phyloP scores from a whole-genome alignment of 2,113 vertebrate species.

The Dissostichus mawsoni region DNA sequence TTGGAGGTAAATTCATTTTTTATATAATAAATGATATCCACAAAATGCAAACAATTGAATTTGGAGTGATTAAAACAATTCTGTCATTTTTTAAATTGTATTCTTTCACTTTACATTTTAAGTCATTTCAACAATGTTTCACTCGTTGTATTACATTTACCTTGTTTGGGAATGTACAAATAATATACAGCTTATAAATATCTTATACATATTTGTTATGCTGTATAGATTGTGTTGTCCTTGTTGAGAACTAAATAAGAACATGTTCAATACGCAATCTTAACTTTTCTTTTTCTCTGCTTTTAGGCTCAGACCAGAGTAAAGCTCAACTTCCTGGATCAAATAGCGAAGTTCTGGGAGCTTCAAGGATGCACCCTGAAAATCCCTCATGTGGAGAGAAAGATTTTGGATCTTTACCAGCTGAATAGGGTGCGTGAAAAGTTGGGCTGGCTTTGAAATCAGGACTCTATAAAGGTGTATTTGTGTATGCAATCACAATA shows the following conservation, averaged over 20 bases:
- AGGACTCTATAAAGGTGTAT: background rate
- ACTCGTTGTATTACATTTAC: background rate
- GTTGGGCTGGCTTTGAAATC: background rate
- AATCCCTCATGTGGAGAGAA: constrained; percentile 97
- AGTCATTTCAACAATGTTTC: background rate
- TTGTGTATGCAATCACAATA: background rate
- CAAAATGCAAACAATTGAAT: background rate
- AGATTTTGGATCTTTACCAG: constrained; percentile 96
- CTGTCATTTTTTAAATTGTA: background rate
- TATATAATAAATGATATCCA: background rate
- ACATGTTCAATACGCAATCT: background rate
- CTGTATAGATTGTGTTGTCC: background rate
- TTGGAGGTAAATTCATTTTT: constrained; percentile 88
- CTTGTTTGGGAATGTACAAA: too few relatives aligned
- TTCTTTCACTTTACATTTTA: background rate
- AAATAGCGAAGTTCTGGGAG: constrained; percentile 99
- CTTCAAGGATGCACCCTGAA: constrained; percentile 97
- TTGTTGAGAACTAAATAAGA: background rate
- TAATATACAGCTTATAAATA: background rate
- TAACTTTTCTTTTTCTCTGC: constrained; percentile 4
- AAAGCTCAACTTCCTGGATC: constrained; percentile 97
- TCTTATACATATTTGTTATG: background rate
- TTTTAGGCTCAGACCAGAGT: constrained; percentile 96
- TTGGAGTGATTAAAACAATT: background rate
- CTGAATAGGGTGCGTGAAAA: constrained; percentile 89